Base-by-base conservation (phyloP, 2,113 vertebrate genomes). In the Oxyruncus cristatus region DNA sequence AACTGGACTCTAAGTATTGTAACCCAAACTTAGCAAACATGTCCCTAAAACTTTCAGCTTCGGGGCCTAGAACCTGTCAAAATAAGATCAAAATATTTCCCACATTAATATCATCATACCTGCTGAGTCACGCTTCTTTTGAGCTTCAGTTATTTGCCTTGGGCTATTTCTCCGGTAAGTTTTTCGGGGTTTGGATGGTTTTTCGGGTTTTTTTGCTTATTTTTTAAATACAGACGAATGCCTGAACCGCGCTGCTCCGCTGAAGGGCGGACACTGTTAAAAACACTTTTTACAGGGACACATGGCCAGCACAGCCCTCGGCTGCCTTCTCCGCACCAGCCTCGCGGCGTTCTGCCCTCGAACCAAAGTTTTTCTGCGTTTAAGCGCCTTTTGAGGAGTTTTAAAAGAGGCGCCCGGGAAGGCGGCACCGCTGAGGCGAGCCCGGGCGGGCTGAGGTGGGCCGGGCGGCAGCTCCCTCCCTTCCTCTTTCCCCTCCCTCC, bases 21-120 rank as follows among this genome's bases (percentile, higher is more conserved):
- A 39, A 50, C 2, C 15, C n/a, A 50, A 58, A 49, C 0, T 58
- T 32, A 27, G 2, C n/a, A 55, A 26, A 81, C 59, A 16, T 0
- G 2, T 12, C 15, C 18, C 26, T 35, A 62, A 52, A 62, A 11
- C 5, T 35, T 79, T 79, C 21, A 65, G 63, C 27, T 55, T 77
- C 42, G n/a, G 50, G 37, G 30, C n/a, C 13, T 1, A 3, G 15
- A 41, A 84, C 55, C 24, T 47, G 56, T 74, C 20, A 77, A 49
- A 77, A 41, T 20, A 71, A 70, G 21, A 46, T 50, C 6, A 50
- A 62, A 41, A 63, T 85, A 66, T 66, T 92, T 74, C 14, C 56
- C 9, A 3, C 3, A 4, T 32, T 17, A 56, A 52, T 24, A 78
- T 46, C 47, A 47, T 78, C 35, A 35, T 65, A 84, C 46, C 47